Evolutionary conservation across 2,113 vertebrate genomes (phyloP), one percentile per base, ranked within the genome.

Genomic region (Nicator chloris): DNA sequence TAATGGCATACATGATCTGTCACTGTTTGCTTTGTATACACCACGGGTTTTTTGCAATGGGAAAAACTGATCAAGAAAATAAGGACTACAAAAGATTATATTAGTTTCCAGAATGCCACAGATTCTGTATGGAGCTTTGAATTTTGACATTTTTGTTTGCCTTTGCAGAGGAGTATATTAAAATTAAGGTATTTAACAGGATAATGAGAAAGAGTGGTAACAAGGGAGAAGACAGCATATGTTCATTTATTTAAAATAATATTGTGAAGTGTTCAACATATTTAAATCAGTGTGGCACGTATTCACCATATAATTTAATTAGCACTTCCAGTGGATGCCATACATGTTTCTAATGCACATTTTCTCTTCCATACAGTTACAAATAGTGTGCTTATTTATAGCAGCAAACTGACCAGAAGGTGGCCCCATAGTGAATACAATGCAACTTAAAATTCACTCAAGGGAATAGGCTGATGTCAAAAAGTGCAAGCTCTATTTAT

Each of bases 211-310:
- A 85, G 91, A 97, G 47, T 54, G 82, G 72, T 71, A 93, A 68
- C 95, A 96, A 96, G 97, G 94, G 87, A 92, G 64, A 96, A 93
- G 69, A 73, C 78, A 95, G 65, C 93, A 88, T 95, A 97, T 95
- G 90, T 95, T 94, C 80, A 93, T 96, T 97, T 97, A 97, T 97
- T 98, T 97, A 94, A 95, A 97, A 97, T 53, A 97, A 91, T 95
- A 90, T 65, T 94, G 72, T 18, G 18, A 90, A 96, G n/a, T 45
- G 86, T 93, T 95, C 80, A 90, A 80, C 60, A 31, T 90, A 91
- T 94, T 97, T 95, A 97, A 97, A 95, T 93, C 94, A 93, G 91
- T 80, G 69, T 95, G 75, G 86, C 84, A 91, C 70, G 39, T 90
- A 96, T 93, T 95, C 87, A 93, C 86, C 22, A 65, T 95, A 88